A percentile compares a stretch with the other conserved stretches of the same genome.
phyloP scores from a whole-genome alignment of 2,113 vertebrate species.

The Chaetura pelagica region DNA sequence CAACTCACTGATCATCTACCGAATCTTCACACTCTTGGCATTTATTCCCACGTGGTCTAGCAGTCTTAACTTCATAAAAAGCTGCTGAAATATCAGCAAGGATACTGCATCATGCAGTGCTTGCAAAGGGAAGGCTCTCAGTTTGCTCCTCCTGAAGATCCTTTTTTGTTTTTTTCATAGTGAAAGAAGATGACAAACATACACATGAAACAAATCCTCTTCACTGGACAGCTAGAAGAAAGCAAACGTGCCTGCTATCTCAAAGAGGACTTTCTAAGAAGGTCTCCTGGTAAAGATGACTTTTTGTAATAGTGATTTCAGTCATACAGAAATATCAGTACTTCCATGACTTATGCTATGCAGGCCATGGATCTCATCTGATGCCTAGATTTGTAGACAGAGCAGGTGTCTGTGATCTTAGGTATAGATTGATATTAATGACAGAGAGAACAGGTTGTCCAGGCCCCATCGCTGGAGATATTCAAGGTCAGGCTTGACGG shows the following conservation, averaged over 20 bases:
- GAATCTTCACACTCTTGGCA: neutral
- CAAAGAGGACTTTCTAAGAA: neutral
- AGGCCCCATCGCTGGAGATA: too few relatives aligned
- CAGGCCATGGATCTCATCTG: neutral
- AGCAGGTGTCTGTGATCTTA: neutral
- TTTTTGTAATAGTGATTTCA: neutral
- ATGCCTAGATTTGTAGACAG: neutral
- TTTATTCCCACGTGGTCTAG: neutral
- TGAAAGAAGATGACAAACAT: neutral
- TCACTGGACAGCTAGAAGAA: neutral
- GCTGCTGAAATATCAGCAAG: neutral
- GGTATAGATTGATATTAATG: neutral
- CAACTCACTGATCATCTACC: neutral
- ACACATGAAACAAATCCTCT: neutral
- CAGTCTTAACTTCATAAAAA: neutral
- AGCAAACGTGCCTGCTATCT: neutral
- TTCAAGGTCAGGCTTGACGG: too few relatives aligned
- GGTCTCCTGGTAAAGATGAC: neutral
- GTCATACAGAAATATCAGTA: neutral
- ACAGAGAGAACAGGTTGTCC: neutral
- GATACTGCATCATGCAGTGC: neutral
- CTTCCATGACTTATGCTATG: neutral
- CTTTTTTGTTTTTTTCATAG: neutral
- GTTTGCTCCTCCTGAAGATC: neutral
- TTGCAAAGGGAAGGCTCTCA: neutral